Evolutionary conservation across 2,797 vertebrate genomes (phyloP), one percentile per base, ranked within the genome.

Genomic region (Podargus strigoides): DNA sequence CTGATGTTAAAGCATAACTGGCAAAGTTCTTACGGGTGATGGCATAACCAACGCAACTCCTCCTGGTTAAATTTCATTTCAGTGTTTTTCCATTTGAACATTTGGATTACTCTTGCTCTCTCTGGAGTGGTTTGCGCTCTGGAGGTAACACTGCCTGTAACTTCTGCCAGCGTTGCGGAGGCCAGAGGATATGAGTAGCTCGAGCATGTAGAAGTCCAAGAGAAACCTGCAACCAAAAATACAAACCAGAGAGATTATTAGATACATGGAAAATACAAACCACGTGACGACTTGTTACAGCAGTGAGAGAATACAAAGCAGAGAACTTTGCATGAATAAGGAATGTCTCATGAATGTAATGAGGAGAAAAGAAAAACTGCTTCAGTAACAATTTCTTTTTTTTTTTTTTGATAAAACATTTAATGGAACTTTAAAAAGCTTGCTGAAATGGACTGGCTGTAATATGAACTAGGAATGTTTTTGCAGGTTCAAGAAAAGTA

Each of bases 161-260:
- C 76, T 95, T 98, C 93, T 97, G 98, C 98, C 98, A 98, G 75
- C 98, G 97, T 2, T 87, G 92, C 1, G 98, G 98, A 56, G 98
- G 98, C 98, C 98, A 98, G 36, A 98, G 95, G 62, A 98, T 98
- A 63, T 98, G 97, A 36, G 98, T 98, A 19, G 98, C 98, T 44
- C 97, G 97, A 64, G 97, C 98, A 77, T 98, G 98, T 2, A 98
- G 94, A 67, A 98, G 98, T 69, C 98, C 98, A 79, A 98, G 97
- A 55, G 98, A 98, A 91, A 98, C 97, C 98, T 98, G 85, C 30
- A 93, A 52, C 9, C 75, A 78, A 39, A 39, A 87, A 94, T 30
- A 89, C 26, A 92, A 73, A 91, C 5, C 37, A 86, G 22, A 89
- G 42, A 75, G 17, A 72, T 36, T 69, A 89, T 39, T 56, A 58